phyloP scores from a whole-genome alignment of 2,113 vertebrate genomes.

The Lasiurus borealis region DNA sequence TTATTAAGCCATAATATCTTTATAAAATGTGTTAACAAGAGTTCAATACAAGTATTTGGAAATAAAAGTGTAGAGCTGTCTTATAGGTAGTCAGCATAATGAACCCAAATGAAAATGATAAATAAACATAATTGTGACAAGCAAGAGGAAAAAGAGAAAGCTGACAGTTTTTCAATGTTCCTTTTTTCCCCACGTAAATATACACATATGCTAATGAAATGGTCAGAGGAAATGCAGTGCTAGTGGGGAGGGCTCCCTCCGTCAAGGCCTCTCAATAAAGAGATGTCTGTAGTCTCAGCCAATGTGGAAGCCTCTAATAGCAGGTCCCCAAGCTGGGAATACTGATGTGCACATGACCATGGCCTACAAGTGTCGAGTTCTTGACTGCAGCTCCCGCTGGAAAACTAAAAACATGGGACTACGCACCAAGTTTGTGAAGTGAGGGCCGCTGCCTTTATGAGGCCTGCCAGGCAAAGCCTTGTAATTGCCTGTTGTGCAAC shows the following conservation, averaged over 20 bases:
- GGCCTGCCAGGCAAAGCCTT: background rate
- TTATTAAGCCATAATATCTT: conserved; percentile 28
- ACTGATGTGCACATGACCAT: background rate
- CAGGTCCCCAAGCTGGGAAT: rapidly evolving
- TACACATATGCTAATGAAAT: background rate
- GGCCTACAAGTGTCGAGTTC: background rate
- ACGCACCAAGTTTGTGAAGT: background rate
- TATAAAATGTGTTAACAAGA: conserved; percentile 4
- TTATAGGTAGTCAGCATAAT: background rate
- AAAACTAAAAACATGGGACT: background rate
- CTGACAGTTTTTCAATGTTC: background rate
- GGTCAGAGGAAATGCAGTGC: background rate
- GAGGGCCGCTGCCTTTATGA: background rate
- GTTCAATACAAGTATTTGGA: background rate
- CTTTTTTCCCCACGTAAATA: background rate
- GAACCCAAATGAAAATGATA: background rate
- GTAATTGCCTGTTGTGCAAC: too few relatives aligned
- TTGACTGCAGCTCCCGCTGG: background rate
- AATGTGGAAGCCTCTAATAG: background rate
- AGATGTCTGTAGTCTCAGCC: background rate
- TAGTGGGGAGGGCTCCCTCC: background rate
- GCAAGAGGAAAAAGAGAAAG: background rate
- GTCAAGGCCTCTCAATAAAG: background rate
- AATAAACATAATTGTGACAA: background rate
- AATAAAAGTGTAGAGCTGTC: background rate